Percentiles rank a stretch among this genome's conserved stretches.
Evolutionary conservation across 2,797 vertebrate species (phyloP).

Genomic region (Etheostoma perlongum): DNA sequence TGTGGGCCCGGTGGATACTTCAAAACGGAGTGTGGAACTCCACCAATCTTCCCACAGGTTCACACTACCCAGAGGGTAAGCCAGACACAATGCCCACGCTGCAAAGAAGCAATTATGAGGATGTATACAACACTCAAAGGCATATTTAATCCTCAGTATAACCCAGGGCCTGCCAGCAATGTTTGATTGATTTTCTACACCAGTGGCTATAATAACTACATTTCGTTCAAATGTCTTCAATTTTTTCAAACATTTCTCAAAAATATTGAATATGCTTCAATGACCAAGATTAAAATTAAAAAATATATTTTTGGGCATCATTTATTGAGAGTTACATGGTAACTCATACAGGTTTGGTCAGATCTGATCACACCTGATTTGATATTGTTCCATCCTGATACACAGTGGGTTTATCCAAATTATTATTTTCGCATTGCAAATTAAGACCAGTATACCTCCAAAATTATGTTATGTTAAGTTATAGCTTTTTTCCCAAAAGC

Average conservation of each 20-base stretch:
- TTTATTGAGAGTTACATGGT: neutral
- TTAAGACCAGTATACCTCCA: neutral
- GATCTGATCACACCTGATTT: neutral
- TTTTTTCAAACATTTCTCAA: too few relatives aligned
- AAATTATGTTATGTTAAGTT: too few relatives aligned
- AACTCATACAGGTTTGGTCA: neutral
- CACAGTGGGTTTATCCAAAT: neutral
- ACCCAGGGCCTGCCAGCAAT: neutral
- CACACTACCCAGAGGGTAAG: conserved; percentile 71
- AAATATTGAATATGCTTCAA: neutral
- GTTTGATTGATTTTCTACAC: neutral
- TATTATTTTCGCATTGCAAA: neutral
- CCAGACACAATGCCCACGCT: neutral
- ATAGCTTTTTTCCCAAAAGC: too few relatives aligned
- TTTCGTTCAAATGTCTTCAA: neutral
- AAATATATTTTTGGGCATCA: neutral
- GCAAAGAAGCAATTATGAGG: neutral
- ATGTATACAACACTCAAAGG: neutral
- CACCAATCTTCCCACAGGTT: conserved; percentile 46
- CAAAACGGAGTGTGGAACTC: conserved; percentile 56
- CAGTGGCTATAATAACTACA: neutral
- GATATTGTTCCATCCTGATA: neutral
- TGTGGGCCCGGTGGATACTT: conserved; percentile 77
- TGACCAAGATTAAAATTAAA: neutral
- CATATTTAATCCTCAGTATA: neutral